Conservation (phyloP, 2,888 invertebrate species). For the Strigamia maritima region DNA sequence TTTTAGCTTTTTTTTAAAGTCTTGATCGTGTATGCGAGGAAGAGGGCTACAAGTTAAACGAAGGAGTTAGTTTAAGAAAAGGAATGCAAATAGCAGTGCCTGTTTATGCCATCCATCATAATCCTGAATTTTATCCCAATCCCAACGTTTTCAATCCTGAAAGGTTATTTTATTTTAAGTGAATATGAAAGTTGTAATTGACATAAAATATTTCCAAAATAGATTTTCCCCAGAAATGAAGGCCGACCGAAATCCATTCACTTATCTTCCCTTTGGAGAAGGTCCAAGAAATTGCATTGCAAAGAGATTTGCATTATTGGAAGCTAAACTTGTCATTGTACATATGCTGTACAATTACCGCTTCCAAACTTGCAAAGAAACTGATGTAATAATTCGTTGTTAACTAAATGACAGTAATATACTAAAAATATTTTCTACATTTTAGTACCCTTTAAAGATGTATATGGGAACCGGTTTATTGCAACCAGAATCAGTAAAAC, state of each 20-base stretch:
- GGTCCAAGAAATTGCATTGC: constrained; percentile 47
- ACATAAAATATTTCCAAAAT: not conserved
- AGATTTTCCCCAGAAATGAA: constrained; percentile 45
- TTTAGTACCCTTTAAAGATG: not conserved
- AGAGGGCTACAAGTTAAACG: constrained; percentile 35
- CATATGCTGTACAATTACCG: constrained; percentile 45
- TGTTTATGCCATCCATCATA: constrained; percentile 39
- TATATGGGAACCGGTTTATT: not conserved
- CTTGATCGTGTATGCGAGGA: constrained; percentile 36
- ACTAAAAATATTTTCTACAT: not conserved
- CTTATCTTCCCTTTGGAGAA: constrained; percentile 47
- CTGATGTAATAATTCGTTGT: constrained; percentile 26
- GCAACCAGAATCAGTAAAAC: not conserved
- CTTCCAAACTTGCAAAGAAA: constrained; percentile 36
- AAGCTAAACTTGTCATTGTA: constrained; percentile 46
- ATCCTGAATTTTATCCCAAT: constrained; percentile 39
- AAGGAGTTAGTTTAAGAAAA: constrained; percentile 35
- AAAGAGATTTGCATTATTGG: constrained; percentile 46
- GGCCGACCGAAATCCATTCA: constrained; percentile 44
- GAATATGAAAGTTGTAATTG: not conserved
- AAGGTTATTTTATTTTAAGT: constrained; percentile 9
- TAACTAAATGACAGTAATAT: too few species aligned
- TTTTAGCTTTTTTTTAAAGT: constrained; percentile 25
- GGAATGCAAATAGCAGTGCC: constrained; percentile 35
- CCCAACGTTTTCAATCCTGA: constrained; percentile 41